These are phyloP conservation scores for Cecropterus lyciades DNA, from an alignment of 1,140 invertebrate species.

Conservation along the genomic window DNA sequence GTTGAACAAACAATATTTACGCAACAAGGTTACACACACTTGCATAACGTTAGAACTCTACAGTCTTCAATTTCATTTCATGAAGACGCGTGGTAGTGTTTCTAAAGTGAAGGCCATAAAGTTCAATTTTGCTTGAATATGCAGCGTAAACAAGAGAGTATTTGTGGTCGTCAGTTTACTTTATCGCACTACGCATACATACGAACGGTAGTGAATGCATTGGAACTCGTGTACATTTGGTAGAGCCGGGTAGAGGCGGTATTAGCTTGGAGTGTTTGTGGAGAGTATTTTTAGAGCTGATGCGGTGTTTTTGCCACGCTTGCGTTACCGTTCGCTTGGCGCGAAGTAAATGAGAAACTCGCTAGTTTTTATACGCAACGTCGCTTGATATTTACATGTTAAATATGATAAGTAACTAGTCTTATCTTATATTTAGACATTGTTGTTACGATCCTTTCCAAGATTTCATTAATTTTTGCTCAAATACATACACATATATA, in stretches of 20 bases:
- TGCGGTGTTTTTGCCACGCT: conserved; percentile 60
- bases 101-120: not conserved
- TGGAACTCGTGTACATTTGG: conserved; percentile 41
- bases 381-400: not conserved
- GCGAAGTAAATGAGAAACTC: conserved; percentile 39
- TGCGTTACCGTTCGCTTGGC: conserved; percentile 46
- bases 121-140: conserved; percentile 3
- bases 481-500: no score
- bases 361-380: not conserved
- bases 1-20: conserved; percentile 21
- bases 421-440: no score
- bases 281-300: conserved; percentile 76
- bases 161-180: not conserved
- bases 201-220: conserved; percentile 37
- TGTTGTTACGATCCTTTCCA: no score
- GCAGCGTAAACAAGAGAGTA: not conserved
- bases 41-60: conserved; percentile 25
- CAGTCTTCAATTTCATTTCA: conserved; percentile 25
- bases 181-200: conserved; percentile 24
- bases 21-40: conserved; percentile 32
- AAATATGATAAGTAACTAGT: not conserved
- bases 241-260: conserved; percentile 52
- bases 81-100: not conserved
- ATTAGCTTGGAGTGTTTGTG: conserved; percentile 51
- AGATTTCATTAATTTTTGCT: no score